Evolutionary conservation across 2,113 vertebrate genomes (phyloP).

Genomic region (Sisor rabdophorus): DNA sequence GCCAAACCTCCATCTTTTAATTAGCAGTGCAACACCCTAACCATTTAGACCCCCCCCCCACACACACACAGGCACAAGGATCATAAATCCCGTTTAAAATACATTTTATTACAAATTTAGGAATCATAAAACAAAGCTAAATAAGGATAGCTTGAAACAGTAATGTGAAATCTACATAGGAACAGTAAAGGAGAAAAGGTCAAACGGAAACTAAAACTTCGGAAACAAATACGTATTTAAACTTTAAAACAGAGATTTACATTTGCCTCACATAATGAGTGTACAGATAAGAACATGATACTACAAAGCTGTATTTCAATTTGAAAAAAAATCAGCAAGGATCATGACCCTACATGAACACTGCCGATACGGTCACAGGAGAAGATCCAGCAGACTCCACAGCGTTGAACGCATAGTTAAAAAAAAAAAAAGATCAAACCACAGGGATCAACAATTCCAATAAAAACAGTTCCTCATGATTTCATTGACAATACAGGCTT

Average conservation of each 20-base stretch:
- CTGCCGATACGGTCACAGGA: neutral
- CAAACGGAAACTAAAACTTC: slow-evolving; percentile 46
- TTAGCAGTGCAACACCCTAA: too few relatives aligned
- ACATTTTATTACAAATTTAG: slow-evolving; percentile 53
- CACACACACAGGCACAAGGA: neutral
- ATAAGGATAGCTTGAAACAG: slow-evolving; percentile 58
- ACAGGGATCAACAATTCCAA: slow-evolving; percentile 19
- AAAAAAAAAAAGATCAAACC: neutral
- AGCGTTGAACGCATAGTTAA: neutral
- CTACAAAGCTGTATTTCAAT: slow-evolving; percentile 28
- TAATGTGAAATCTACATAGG: slow-evolving; percentile 54
- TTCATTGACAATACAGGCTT: neutral
- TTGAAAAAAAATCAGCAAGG: slow-evolving; percentile 1
- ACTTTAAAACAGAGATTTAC: slow-evolving; percentile 34
- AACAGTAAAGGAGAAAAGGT: slow-evolving; percentile 41
- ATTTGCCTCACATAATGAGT: slow-evolving; percentile 30
- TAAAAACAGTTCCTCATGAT: neutral
- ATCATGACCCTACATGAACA: slow-evolving; percentile 10
- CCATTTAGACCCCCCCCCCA: too few relatives aligned
- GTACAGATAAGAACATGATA: slow-evolving; percentile 38
- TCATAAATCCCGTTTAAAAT: slow-evolving; percentile 33
- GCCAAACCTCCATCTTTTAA: too few relatives aligned
- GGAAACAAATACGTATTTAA: slow-evolving; percentile 52
- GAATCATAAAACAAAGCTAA: slow-evolving; percentile 60
- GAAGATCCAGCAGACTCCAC: neutral